Percentiles rank a stretch among this genome's conserved stretches.
phyloP scores from a whole-genome alignment of 2,888 invertebrate species.

The Ptychoptera albimana region DNA sequence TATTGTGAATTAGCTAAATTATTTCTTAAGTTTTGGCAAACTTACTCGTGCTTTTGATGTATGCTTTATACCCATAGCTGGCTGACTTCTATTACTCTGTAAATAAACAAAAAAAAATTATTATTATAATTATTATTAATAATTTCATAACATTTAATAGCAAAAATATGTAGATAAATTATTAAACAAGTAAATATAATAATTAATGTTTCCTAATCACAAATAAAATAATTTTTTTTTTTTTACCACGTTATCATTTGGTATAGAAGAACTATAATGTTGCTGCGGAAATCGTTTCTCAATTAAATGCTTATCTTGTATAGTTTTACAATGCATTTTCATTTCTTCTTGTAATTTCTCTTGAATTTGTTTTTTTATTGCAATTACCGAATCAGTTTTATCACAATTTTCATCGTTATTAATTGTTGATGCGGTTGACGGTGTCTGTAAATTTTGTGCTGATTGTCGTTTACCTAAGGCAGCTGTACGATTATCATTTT shows the following conservation, averaged over 20 bases:
- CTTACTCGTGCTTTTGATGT: slow-evolving; percentile 51
- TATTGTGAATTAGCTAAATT: no score
- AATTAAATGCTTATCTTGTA: slow-evolving; percentile 32
- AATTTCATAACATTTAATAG: not conserved
- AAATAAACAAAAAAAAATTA: slow-evolving; percentile 19
- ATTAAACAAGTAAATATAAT: not conserved
- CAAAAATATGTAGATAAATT: not conserved
- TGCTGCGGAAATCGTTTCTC: slow-evolving; percentile 29
- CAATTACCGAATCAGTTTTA: not conserved
- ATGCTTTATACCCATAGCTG: slow-evolving; percentile 49
- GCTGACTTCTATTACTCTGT: slow-evolving; percentile 51
- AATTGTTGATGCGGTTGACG: not conserved
- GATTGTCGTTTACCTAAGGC: no score
- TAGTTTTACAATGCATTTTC: slow-evolving; percentile 32
- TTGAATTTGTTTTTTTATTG: slow-evolving; percentile 23
- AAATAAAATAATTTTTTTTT: not conserved
- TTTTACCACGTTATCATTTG: slow-evolving; percentile 5
- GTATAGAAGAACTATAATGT: slow-evolving; percentile 9
- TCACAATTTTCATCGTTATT: not conserved
- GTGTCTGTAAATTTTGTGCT: not conserved
- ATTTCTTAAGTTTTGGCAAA: slow-evolving; percentile 13
- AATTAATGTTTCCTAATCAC: not conserved
- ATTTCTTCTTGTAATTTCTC: slow-evolving; percentile 32
- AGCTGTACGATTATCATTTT: no score
- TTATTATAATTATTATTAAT: not conserved